Evolutionary conservation across 2,888 invertebrate genomes (phyloP), one percentile per base, ranked within the genome.

Genomic region (Hirtodrosophila histrioides): DNA sequence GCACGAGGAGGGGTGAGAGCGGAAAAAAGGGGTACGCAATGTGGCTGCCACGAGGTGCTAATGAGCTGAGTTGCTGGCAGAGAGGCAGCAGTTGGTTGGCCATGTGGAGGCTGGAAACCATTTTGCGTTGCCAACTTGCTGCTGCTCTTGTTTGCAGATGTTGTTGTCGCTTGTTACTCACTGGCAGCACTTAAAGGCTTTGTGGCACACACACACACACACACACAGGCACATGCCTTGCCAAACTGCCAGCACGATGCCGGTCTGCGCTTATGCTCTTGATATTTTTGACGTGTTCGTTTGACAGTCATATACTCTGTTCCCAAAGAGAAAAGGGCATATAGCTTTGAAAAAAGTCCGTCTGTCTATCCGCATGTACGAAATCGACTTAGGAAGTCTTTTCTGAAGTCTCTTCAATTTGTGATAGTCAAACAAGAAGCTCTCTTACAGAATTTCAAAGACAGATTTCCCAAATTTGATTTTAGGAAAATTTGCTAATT

Each of bases 101-200:
- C 55, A 35, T 51, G 23, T 35, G 29, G 10, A 39, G 36, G 62
- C 37, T 54, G 60, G 12, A 71, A 74, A 68, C 77, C 66, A 72
- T 82, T 69, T 75, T 65, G 68, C 64, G 79, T 78, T 78, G 63
- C 54, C 57, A 72, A 61, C 67, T 67, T 65, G 54, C 29, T 60
- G 33, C 39, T 23, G 9, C 40, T 35, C 33, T 53, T 43, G 48
- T 49, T 31, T 58, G 17, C 56, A 31, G 31, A 4, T 50, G 43
- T 36, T 75, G 61, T 55, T 75, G 61, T 55, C 65, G 60, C 53
- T 54, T 60, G 53, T 44, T 61, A 53, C 60, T 44, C 40, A 51
- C 56, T 86, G 78, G 64, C 75, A 81, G 81, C 87, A 77, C 81
- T 86, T 84, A 82, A 86, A 84, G 69, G 81, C 87, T 86, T 78